Conservation (phyloP, 2,113 vertebrate genomes). For the Montifringilla adamsi region DNA sequence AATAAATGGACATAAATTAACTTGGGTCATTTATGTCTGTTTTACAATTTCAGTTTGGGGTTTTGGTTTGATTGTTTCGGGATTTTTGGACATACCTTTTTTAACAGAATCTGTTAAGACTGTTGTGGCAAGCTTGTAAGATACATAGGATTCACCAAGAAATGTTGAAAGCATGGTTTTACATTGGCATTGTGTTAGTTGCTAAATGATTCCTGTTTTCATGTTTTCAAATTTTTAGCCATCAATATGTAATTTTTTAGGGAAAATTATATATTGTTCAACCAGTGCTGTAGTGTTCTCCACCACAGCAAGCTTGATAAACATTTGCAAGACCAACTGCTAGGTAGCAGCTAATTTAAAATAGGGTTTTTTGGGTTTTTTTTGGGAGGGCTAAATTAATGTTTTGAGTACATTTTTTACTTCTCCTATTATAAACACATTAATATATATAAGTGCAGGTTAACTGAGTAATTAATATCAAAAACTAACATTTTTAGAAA, state of each 20-base stretch:
- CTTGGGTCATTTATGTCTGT: not conserved
- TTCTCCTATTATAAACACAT: not conserved
- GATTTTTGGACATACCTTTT: not conserved
- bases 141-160: not conserved
- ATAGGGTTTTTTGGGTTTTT: not conserved
- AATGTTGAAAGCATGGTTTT: not conserved
- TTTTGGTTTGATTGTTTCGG: not conserved
- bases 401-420: not conserved
- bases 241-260: not conserved
- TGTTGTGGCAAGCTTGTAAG: not conserved
- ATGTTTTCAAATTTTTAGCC: not conserved
- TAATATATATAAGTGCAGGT: not conserved
- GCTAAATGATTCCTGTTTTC: not conserved
- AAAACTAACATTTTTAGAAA: conserved; percentile 4
- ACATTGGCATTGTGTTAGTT: not conserved
- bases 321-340: not conserved
- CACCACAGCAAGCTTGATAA: not conserved
- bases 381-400: not conserved
- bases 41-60: not conserved
- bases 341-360: not conserved
- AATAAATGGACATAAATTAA: not conserved
- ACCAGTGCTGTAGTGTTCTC: not conserved
- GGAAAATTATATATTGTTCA: not conserved
- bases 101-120: not conserved
- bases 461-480: not conserved